Evolutionary conservation across 37 sponge, comb jelly and placozoan genomes (phyloP).

Genomic region (Amphimedon queenslandica): DNA sequence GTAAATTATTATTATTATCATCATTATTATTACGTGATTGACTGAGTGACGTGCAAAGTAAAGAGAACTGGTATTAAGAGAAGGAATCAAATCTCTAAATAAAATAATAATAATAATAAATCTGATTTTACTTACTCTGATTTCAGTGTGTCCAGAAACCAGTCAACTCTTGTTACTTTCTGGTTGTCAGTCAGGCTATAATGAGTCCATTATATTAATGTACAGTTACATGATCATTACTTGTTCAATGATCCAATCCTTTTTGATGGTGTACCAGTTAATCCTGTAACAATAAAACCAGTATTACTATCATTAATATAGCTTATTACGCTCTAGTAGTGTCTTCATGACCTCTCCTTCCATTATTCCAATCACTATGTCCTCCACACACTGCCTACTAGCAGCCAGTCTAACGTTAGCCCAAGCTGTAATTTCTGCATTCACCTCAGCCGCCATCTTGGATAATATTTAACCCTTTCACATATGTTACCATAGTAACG

Average conservation of each 20-base stretch:
- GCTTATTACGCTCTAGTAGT: conserved; percentile 25
- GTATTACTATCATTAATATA: not conserved
- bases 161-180: conserved; percentile 64
- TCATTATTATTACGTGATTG: conserved; percentile 33
- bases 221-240: not conserved
- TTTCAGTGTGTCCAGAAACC: conserved; percentile 70
- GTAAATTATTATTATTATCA: not conserved
- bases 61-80: conserved; percentile 26
- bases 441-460: not conserved
- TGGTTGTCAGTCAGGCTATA: conserved; percentile 46
- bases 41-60: conserved; percentile 37
- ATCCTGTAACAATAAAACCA: conserved; percentile 4
- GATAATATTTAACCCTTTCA: not conserved
- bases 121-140: conserved; percentile 13
- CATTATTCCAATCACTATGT: conserved; percentile 44
- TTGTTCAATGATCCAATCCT: conserved; percentile 45
- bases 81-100: not conserved
- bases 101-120: not conserved
- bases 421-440: conserved; percentile 48
- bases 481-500: not conserved
- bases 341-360: conserved; percentile 40
- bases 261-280: conserved; percentile 43
- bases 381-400: conserved; percentile 8
- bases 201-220: not conserved
- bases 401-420: conserved; percentile 35